These are phyloP conservation scores for Odontomyia ornata DNA, from an alignment of 2,888 invertebrate genomes.

Conservation along the genomic window DNA sequence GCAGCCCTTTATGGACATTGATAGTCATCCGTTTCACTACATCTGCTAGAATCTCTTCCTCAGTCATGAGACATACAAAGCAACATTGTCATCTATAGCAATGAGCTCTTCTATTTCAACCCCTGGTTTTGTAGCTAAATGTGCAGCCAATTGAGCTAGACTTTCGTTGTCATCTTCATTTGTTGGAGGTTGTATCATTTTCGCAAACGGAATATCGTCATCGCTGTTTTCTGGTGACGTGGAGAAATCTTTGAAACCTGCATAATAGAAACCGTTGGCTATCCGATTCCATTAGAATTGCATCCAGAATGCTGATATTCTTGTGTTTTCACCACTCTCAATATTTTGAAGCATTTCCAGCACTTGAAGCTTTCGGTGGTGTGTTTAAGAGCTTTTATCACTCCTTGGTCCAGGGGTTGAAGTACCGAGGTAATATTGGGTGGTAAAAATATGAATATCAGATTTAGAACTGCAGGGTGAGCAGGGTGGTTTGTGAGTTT, in stretches of 20 bases:
- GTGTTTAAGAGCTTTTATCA: background rate
- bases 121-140: background rate
- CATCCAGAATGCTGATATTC: background rate
- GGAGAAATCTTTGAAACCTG: slow-evolving; percentile 12
- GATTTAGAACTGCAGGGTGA: background rate
- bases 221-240: background rate
- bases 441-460: background rate
- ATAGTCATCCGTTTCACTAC: no score
- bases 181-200: slow-evolving; percentile 22
- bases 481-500: slow-evolving; percentile 53
- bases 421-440: slow-evolving; percentile 2
- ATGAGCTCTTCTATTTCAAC: no score
- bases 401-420: background rate
- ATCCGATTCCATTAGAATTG: slow-evolving; percentile 13
- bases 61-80: no score
- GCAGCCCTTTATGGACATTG: no score
- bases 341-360: slow-evolving; percentile 16
- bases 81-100: no score
- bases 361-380: no score
- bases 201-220: slow-evolving; percentile 20
- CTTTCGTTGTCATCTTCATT: slow-evolving; percentile 21
- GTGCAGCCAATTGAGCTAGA: slow-evolving; percentile 27
- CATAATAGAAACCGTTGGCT: no score
- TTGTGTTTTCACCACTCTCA: background rate
- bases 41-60: background rate